Percentiles rank a stretch among this genome's conserved stretches.
Evolutionary conservation across 1,140 invertebrate species (phyloP).

Genomic region (Psix sp.): DNA sequence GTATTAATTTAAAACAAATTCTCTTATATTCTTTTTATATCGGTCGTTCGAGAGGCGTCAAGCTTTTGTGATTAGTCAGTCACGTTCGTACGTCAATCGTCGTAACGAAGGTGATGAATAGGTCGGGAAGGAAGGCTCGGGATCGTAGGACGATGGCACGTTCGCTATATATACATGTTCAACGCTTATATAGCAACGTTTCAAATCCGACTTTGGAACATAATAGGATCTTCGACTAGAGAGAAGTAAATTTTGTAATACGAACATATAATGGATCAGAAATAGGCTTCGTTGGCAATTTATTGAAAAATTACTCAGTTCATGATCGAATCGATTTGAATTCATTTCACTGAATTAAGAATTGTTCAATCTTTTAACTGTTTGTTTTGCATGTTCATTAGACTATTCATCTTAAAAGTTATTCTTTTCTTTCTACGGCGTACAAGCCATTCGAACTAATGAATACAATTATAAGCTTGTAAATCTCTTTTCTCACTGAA

Average conservation of each 20-base stretch:
- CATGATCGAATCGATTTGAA: neutral
- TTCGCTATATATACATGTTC: slow-evolving; percentile 18
- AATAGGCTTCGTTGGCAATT: slow-evolving; percentile 13
- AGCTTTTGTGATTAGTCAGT: slow-evolving; percentile 28
- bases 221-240: slow-evolving; percentile 44
- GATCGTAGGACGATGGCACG: slow-evolving; percentile 20
- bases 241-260: slow-evolving; percentile 53
- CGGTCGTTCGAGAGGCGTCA: slow-evolving; percentile 42
- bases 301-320: slow-evolving; percentile 40
- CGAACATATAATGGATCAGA: slow-evolving; percentile 58
- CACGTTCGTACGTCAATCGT: slow-evolving; percentile 44
- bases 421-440: too few species aligned
- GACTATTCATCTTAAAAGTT: too few species aligned
- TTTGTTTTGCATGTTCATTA: neutral
- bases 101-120: slow-evolving; percentile 24
- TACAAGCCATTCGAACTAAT: too few species aligned
- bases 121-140: slow-evolving; percentile 7
- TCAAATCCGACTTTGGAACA: slow-evolving; percentile 11
- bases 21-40: slow-evolving; percentile 37
- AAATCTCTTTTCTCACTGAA: too few species aligned
- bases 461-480: too few species aligned
- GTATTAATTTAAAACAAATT: slow-evolving; percentile 54
- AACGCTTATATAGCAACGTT: slow-evolving; percentile 15
- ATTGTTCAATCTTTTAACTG: slow-evolving; percentile 1
- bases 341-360: neutral